phyloP scores from a whole-genome alignment of 1,140 invertebrate species.

The Ips typographus region DNA sequence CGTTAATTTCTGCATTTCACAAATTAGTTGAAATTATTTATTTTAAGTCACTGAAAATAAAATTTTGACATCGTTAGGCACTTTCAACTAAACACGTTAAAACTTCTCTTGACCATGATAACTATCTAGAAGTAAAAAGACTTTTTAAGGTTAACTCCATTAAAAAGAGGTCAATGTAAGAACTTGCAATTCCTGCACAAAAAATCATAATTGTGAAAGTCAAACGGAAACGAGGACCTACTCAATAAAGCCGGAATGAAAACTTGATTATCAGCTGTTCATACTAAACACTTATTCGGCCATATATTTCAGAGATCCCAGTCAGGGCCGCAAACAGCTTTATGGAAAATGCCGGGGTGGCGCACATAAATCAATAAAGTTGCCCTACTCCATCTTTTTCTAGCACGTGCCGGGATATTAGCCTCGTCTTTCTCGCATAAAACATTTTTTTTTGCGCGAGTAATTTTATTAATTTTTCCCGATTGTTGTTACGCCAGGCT shows the following conservation, averaged over 20 bases:
- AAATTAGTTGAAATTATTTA: no score
- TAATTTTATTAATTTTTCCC: background rate
- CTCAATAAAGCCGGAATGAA: slow-evolving; percentile 42
- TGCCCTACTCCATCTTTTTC: slow-evolving; percentile 32
- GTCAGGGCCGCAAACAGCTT: slow-evolving; percentile 52
- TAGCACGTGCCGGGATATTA: slow-evolving; percentile 10
- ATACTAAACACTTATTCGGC: slow-evolving; percentile 53
- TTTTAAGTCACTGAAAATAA: no score
- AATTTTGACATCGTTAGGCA: no score
- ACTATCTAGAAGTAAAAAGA: no score
- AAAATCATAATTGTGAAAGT: no score
- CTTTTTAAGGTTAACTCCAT: no score
- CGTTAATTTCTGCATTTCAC: no score
- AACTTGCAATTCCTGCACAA: no score
- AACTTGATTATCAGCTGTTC: slow-evolving; percentile 49
- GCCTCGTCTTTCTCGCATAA: slow-evolving; percentile 34
- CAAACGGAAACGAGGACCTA: background rate
- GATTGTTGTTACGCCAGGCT: background rate
- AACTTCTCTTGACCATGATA: no score
- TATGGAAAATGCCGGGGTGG: slow-evolving; percentile 52
- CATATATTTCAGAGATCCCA: slow-evolving; percentile 51
- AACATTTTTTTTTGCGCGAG: slow-evolving; percentile 11
- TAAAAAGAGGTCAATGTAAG: no score
- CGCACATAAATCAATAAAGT: slow-evolving; percentile 53
- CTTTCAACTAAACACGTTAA: no score